Percentiles rank a stretch among this genome's conserved stretches.
phyloP scores from a whole-genome alignment of 2,888 invertebrate genomes.

The Flexamia atlantica region DNA sequence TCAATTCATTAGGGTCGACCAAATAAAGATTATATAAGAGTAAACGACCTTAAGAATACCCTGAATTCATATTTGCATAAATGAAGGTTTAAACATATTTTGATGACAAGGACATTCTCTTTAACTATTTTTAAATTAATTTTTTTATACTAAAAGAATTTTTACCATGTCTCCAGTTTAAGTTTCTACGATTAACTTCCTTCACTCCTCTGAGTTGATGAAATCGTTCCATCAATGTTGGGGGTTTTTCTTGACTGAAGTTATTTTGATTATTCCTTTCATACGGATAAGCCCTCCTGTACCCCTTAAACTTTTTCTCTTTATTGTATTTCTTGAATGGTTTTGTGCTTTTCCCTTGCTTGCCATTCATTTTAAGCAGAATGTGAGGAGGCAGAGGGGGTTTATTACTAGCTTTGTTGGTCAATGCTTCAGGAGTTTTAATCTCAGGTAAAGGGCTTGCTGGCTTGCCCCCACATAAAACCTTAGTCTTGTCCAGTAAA shows the following conservation, averaged over 20 bases:
- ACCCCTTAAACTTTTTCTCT: not conserved
- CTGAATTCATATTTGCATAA: too few relatives aligned
- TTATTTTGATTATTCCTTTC: not conserved
- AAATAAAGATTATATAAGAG: too few relatives aligned
- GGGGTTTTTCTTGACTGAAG: not conserved
- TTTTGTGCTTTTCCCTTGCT: not conserved
- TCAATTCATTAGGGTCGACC: too few relatives aligned
- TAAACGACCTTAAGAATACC: too few relatives aligned
- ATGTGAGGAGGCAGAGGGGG: not conserved
- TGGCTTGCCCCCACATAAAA: not conserved
- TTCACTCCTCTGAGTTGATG: not conserved
- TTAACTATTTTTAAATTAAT: not conserved
- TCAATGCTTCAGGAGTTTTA: not conserved
- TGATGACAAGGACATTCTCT: too few relatives aligned
- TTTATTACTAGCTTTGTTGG: not conserved
- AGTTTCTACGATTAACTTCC: not conserved
- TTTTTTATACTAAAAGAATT: not conserved
- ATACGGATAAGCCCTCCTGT: not conserved
- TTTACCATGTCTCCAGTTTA: constrained; percentile 9
- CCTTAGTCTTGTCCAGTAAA: constrained; percentile 57
- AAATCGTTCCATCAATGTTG: not conserved
- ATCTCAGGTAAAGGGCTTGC: not conserved
- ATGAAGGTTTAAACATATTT: too few relatives aligned
- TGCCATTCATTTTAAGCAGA: not conserved
- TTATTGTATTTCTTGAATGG: not conserved